Evolutionary conservation across 37 sponge, comb jelly and placozoan genomes (phyloP), one percentile per base, ranked within the genome.

Genomic region (Theonella swinhoei): DNA sequence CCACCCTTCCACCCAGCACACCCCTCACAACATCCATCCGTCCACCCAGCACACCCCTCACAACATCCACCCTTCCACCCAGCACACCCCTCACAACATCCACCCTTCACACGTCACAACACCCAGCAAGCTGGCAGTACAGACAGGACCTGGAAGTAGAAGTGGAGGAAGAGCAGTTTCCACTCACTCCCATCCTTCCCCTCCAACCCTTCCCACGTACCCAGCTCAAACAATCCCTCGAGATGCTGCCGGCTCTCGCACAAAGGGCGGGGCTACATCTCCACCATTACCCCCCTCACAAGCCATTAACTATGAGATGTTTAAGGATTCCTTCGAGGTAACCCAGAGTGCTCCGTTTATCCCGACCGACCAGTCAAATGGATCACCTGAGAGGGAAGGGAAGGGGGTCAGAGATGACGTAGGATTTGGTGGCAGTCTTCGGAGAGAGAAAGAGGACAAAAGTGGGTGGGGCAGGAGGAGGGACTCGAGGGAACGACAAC

Each of bases 151-250:
- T 3, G 42, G 28, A 62, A 38, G 60, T 63, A 72, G 73, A 65
- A 66, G 67, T 39, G 29, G 30, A 14, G 14, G 11, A 14, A 47
- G 54, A 14, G 54, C 14, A 14, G 14, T 17, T 14, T 47, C 39
- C 41, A 29, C 33, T 5, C 65, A 30, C 9, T 22, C 25, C 30
- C 61, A 24, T 0, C 58, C 62, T 5, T 22, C 25, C 30, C 61
- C 62, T 0, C 58, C 62, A 5, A 24, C 5, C 26, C 8, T 2
- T 36, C 28, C 38, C 24, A 36, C 41, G 22, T 80, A 87, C 61
- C 54, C 58, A 24, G 88, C 81, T 14, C 76, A 80, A 31, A 87
- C 81, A 0, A 64, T 87, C 17, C 88, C 88, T 4, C 70, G 64
- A 32, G 64, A 63, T 28, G 60, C 59, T 7, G 33, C 47, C 1